phyloP scores from a whole-genome alignment of 2,113 vertebrate species.

The Entomyzon cyanotis region DNA sequence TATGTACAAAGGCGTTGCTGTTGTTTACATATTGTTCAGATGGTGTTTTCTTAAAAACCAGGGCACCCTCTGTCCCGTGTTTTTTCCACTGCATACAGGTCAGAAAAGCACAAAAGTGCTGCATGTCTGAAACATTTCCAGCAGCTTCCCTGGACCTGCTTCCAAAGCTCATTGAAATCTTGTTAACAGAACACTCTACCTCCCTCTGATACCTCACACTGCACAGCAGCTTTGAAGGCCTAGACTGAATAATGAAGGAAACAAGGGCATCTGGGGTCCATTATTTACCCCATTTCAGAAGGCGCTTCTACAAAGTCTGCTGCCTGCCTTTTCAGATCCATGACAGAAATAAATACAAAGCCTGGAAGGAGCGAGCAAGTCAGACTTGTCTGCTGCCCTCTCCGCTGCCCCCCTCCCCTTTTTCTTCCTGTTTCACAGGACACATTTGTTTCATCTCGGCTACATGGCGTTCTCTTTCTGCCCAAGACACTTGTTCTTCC shows the following conservation, averaged over 20 bases:
- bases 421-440: slow-evolving; percentile 54
- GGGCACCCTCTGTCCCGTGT: not conserved
- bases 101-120: slow-evolving; percentile 48
- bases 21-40: not conserved
- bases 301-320: slow-evolving; percentile 56
- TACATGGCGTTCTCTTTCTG: slow-evolving; percentile 6
- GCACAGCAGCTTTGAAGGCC: slow-evolving; percentile 59
- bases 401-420: slow-evolving; percentile 26
- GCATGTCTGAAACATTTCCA: slow-evolving; percentile 52
- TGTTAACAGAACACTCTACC: slow-evolving; percentile 61
- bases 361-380: slow-evolving; percentile 51
- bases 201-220: slow-evolving; percentile 64
- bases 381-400: slow-evolving; percentile 52
- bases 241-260: slow-evolving; percentile 64
- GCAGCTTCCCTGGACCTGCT: slow-evolving; percentile 61
- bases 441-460: slow-evolving; percentile 38
- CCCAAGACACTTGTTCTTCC: slow-evolving; percentile 26
- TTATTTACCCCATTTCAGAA: slow-evolving; percentile 65
- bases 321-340: slow-evolving; percentile 64
- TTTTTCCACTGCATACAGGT: slow-evolving; percentile 33
- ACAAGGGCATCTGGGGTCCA: slow-evolving; percentile 65
- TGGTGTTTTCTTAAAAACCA: slow-evolving; percentile 16
- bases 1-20: not conserved
- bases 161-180: slow-evolving; percentile 66
- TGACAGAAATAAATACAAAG: slow-evolving; percentile 68